Evolutionary conservation across 2,888 invertebrate genomes (phyloP).

Genomic region (Hecatera dysodea): DNA sequence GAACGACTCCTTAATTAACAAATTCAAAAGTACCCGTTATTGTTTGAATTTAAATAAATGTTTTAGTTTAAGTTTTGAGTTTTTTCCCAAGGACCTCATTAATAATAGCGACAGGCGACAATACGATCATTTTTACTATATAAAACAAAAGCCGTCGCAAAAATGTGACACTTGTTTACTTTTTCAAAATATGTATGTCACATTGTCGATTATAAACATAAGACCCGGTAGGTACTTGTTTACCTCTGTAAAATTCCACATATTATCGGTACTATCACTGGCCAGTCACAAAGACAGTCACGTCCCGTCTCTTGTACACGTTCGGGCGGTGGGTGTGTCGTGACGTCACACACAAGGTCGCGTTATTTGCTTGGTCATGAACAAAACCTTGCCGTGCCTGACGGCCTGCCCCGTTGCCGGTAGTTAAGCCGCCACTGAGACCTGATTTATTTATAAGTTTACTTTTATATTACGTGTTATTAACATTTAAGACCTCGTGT

Average conservation of each 20-base stretch:
- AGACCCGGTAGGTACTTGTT: background rate
- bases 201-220: background rate
- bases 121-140: background rate
- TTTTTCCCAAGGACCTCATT: background rate
- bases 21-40: background rate
- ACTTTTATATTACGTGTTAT: constrained; percentile 21
- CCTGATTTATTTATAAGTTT: constrained; percentile 49
- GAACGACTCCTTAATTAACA: background rate
- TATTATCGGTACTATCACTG: background rate
- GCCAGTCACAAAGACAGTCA: constrained; percentile 14
- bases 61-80: background rate
- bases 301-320: constrained; percentile 37
- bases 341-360: constrained; percentile 58
- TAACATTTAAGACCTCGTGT: constrained; percentile 10
- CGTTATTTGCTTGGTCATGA: constrained; percentile 56
- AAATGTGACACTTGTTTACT: background rate
- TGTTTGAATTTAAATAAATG: background rate
- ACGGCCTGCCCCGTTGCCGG: constrained; percentile 5
- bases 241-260: constrained; percentile 3
- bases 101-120: background rate
- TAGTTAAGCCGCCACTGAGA: constrained; percentile 29
- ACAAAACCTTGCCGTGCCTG: constrained; percentile 33
- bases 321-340: constrained; percentile 61
- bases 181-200: too few relatives aligned
- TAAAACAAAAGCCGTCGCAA: background rate